phyloP scores from a whole-genome alignment of 2,113 vertebrate genomes.

The Laticauda colubrina region DNA sequence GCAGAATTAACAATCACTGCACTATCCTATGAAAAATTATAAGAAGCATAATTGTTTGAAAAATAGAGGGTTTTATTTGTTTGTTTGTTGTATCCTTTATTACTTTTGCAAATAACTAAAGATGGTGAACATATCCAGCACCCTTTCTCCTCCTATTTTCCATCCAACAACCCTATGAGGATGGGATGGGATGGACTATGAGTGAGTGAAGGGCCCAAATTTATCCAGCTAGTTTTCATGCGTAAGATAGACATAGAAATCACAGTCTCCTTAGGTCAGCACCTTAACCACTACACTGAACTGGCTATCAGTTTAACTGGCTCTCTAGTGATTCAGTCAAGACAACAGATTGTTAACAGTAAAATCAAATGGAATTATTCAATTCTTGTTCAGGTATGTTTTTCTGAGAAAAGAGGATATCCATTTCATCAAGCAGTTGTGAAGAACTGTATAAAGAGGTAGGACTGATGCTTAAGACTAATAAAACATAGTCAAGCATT shows the following conservation, averaged over 20 bases:
- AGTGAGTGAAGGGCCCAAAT: not conserved
- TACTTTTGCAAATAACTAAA: too few species aligned
- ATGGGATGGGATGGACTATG: too few species aligned
- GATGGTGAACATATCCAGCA: too few species aligned
- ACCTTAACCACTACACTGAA: too few species aligned
- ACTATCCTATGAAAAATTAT: not conserved
- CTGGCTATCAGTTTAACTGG: not conserved
- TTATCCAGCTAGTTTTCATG: too few species aligned
- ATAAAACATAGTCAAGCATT: not conserved
- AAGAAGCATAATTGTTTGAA: not conserved
- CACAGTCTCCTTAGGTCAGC: too few species aligned
- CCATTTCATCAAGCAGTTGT: not conserved
- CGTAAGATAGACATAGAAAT: too few species aligned
- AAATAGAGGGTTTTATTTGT: too few species aligned
- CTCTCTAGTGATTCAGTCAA: not conserved
- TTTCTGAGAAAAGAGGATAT: not conserved
- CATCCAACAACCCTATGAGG: not conserved
- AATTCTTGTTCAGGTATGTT: not conserved
- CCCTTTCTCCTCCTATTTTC: not conserved
- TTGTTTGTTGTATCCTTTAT: too few species aligned
- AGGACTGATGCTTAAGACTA: not conserved
- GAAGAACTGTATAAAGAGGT: not conserved
- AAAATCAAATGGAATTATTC: not conserved
- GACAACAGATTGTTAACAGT: not conserved
- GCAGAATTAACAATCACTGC: not conserved